Evolutionary conservation across 2,113 vertebrate species (phyloP), one percentile per base, ranked within the genome.

Genomic region (Dendropsophus ebraccatus): DNA sequence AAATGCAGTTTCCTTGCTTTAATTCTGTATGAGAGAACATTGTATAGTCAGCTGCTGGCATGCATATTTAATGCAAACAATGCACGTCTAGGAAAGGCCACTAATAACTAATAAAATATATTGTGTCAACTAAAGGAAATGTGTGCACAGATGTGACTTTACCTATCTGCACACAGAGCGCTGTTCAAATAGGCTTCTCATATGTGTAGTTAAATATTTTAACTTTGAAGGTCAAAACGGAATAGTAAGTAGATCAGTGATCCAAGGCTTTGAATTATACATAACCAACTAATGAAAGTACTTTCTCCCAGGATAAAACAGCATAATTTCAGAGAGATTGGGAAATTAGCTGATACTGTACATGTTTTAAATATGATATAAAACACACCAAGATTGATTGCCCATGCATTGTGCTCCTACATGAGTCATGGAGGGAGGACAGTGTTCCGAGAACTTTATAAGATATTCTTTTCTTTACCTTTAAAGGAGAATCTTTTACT

Each of bases 121-220:
- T 87, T 60, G 56, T 35, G 37, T 74, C 69, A 86, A 81, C 50
- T 74, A 74, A 81, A 67, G 54, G 56, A 70, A 81, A 54, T 73
- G 85, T 74, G 62, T 37, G 78, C 78, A 81, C 77, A 87, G 85
- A 87, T 87, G 67, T 35, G 85, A 49, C 78, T 87, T 74, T 73
- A 81, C 77, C 52, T 72, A 60, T 73, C 80, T 70, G 32, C 30
- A 72, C 35, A 23, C 19, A 62, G 6, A 81, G 45, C 67, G 17
- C 72, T 76, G 28, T 65, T 76, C 78, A 62, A 87, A 87, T 74
- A 87, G 9, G 70, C 56, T 58, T 62, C 41, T 74, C 78, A 81
- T 86, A 81, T 87, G 37, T 74, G 78, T 87, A 72, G 85, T 81
- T 74, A 87, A 81, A 87, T 87, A 87, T 86, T 87, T 87, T 87